phyloP scores from a whole-genome alignment of 2,113 vertebrate species.

The Gadus macrocephalus region DNA sequence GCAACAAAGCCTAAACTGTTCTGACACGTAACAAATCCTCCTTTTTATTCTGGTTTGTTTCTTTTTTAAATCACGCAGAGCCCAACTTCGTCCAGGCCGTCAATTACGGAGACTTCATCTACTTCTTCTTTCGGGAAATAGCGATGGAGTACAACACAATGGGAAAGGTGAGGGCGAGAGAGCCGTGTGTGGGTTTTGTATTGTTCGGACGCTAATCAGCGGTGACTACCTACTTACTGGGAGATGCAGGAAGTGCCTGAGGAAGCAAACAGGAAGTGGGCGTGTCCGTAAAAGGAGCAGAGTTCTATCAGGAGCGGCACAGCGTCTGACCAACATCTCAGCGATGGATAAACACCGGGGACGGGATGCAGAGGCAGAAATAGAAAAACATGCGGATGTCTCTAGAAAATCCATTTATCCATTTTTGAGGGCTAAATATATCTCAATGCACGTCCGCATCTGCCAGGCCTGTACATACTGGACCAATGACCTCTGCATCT shows the following conservation, averaged over 20 bases:
- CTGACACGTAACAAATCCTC: conserved; percentile 20
- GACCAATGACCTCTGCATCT: conserved; percentile 38
- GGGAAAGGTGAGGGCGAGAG: conserved; percentile 86
- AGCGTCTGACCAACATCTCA: conserved; percentile 44
- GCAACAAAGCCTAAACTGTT: conserved; percentile 31
- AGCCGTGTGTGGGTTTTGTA: conserved; percentile 20
- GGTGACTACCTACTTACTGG: conserved; percentile 59
- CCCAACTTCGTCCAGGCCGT: conserved; percentile 96
- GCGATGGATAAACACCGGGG: conserved; percentile 49
- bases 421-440: conserved; percentile 58
- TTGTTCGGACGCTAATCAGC: conserved; percentile 59
- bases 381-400: conserved; percentile 54
- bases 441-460: conserved; percentile 40
- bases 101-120: conserved; percentile 93
- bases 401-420: conserved; percentile 39
- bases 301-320: conserved; percentile 48
- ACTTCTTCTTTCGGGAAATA: conserved; percentile 99
- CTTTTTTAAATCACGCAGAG: conserved; percentile 71
- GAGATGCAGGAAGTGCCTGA: conserved; percentile 50
- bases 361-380: conserved; percentile 62
- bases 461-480: conserved; percentile 21
- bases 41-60: conserved; percentile 27
- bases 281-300: conserved; percentile 50
- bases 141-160: conserved; percentile 99
- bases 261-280: conserved; percentile 72